Conservation (phyloP, 2,113 vertebrate genomes). For the Hemicordylus capensis region DNA sequence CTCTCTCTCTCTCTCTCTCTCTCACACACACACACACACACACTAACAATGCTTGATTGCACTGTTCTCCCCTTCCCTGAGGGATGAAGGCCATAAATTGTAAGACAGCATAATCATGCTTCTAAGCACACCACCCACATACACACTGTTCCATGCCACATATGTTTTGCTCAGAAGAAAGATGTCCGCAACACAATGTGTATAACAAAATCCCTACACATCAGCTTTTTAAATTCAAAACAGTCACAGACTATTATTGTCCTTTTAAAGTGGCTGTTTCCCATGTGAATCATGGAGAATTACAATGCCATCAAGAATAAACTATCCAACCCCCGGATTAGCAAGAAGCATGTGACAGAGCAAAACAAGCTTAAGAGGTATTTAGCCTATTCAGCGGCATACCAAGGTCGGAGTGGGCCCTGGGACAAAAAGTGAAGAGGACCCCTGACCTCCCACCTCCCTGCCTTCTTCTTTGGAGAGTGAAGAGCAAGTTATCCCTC, state of each 20-base stretch:
- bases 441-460: too few species aligned
- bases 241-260: background rate
- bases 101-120: background rate
- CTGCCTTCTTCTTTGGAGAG: too few species aligned
- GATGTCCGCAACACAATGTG: background rate
- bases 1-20: too few species aligned
- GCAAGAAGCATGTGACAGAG: background rate
- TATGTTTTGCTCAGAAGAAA: background rate
- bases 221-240: background rate
- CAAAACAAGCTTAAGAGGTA: background rate
- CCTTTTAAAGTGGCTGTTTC: background rate
- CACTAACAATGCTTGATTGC: background rate
- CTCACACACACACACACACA: too few species aligned
- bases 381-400: too few species aligned
- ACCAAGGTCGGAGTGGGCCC: too few species aligned
- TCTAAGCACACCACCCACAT: background rate
- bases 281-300: background rate
- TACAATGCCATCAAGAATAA: too few species aligned
- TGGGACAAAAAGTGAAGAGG: too few species aligned
- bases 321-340: background rate
- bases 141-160: background rate
- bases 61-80: background rate
- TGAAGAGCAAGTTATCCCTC: too few species aligned
- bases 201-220: background rate
- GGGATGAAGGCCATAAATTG: background rate